Evolutionary conservation across 2,113 vertebrate species (phyloP).

Genomic region (Myrmecophaga tridactyla): DNA sequence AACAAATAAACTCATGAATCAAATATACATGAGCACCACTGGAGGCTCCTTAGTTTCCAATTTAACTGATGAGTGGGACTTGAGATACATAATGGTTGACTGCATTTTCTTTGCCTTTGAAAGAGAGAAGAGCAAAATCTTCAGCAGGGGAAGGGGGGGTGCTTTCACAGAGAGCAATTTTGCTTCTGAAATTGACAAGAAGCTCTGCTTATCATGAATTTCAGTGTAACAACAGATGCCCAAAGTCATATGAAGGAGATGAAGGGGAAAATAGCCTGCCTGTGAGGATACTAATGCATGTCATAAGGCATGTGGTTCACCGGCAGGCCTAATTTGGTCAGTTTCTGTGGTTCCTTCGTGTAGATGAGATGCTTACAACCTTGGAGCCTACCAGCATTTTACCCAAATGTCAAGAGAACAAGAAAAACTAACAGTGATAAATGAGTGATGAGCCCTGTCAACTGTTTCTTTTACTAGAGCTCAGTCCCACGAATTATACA

Average conservation of each 20-base stretch:
- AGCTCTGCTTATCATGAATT: conserved; percentile 7
- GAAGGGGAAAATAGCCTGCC: background rate
- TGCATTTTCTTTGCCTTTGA: background rate
- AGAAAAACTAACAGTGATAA: background rate
- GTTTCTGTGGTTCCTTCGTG: background rate
- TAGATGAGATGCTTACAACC: background rate
- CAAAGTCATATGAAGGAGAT: background rate
- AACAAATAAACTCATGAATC: background rate
- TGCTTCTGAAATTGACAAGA: background rate
- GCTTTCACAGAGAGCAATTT: background rate
- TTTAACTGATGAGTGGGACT: background rate
- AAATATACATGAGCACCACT: background rate
- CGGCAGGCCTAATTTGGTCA: background rate
- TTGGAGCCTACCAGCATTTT: background rate
- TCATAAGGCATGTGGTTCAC: background rate
- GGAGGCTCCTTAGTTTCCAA: background rate
- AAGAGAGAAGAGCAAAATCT: background rate
- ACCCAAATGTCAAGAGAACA: background rate
- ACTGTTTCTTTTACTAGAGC: background rate
- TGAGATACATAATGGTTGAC: background rate
- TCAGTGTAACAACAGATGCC: background rate
- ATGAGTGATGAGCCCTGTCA: background rate
- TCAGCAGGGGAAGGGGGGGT: background rate
- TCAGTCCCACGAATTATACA: background rate
- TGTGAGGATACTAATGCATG: background rate